Conservation (phyloP, 2,797 vertebrate genomes). For the Kryptopterus vitreolus region DNA sequence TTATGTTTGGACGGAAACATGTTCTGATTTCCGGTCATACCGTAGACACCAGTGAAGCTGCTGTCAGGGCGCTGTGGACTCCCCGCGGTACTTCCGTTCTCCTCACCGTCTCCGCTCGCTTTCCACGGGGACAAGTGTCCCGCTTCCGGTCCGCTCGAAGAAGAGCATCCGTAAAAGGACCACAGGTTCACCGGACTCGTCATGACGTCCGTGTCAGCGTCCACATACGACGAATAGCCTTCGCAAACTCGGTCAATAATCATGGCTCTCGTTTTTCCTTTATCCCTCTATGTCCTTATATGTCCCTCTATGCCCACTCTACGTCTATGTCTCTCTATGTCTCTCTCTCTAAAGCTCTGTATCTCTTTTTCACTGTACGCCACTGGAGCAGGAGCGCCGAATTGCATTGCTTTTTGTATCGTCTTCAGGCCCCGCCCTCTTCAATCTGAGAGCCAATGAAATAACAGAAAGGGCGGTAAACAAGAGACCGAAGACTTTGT, state of each 20-base stretch:
- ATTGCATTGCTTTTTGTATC: neutral
- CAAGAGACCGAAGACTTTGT: neutral
- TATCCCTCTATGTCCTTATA: too few relatives aligned
- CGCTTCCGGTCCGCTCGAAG: constrained; percentile 19
- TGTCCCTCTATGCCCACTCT: neutral
- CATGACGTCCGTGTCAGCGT: constrained; percentile 41
- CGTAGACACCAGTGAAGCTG: constrained; percentile 3
- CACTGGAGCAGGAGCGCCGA: too few relatives aligned
- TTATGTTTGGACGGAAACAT: too few relatives aligned
- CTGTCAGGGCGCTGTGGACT: constrained; percentile 19
- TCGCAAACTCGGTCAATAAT: constrained; percentile 54
- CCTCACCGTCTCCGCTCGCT: constrained; percentile 33
- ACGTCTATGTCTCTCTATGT: too few relatives aligned
- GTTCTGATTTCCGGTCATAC: constrained; percentile 20
- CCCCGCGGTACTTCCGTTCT: constrained; percentile 29
- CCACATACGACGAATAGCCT: neutral
- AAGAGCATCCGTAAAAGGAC: constrained; percentile 44
- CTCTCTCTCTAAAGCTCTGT: too few relatives aligned
- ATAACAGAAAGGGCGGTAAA: neutral
- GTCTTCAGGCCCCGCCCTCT: neutral
- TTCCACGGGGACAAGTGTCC: constrained; percentile 27
- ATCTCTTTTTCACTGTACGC: too few relatives aligned
- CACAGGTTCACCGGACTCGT: constrained; percentile 44
- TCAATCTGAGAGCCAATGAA: neutral
- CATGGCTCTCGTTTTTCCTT: constrained; percentile 35